Base-by-base conservation (phyloP, 1,140 invertebrate species). In the Bombus confusus region DNA sequence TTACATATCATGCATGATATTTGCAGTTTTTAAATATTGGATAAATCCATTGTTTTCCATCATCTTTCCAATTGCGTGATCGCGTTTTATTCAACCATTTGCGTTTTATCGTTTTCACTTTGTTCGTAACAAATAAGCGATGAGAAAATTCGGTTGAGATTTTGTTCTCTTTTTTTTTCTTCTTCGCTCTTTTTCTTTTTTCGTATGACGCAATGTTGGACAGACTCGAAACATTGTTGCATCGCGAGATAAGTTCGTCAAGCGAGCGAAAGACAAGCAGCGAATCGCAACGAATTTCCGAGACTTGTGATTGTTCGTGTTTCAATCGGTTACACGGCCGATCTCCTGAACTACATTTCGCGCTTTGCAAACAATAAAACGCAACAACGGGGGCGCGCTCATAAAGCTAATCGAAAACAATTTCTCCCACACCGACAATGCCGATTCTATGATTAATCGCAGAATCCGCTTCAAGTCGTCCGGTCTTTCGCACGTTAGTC, bases 291-390 rank as follows among this genome's bases (percentile, higher is more conserved):
- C 34, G 12, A 83, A 76, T 43, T 52, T 47, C 41, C 57, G 71
- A 28, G 18, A 15, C 43, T 25, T 9, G 22, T 64, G 43, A 83
- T 83, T 77, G 73, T 77, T 77, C 18, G 34, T 22, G 39, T 25
- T 41, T 73, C 34, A 41, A 74, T 74, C 69, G 52, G 22, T 74
- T 18, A 68, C 81, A 83, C 59, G 75, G 47, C 22, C 75, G 82
- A 78, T 69, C 75, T 43, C 43, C 75, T 84, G 82, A 78, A 84
- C 82, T 84, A 84, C 47, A 84, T 84, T 78, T 59, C 75, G 52
- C 64, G 82, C 25, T 84, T 84, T 84, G 75, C 82, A 84, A 78
- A 84, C 82, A 84, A 84, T 84, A 41, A 84, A 79, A 71, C 75
- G 39, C 47, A 72, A 41, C 64, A 57, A 47, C 64, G 25, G 52